phyloP scores from a whole-genome alignment of 2,113 vertebrate genomes.

The Cheilinus undulatus region DNA sequence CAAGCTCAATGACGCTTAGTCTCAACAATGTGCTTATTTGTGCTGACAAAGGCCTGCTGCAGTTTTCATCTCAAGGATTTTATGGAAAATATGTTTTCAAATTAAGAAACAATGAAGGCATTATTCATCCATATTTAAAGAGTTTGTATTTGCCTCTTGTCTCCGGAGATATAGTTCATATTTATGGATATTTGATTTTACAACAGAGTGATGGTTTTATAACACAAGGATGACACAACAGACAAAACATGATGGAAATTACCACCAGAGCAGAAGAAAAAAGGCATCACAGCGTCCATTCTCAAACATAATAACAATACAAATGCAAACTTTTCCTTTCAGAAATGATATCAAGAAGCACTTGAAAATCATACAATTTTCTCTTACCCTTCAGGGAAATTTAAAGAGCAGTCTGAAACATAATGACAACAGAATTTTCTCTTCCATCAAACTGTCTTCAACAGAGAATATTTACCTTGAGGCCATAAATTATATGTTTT shows the following conservation, averaged over 20 bases:
- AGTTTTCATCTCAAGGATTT: slow-evolving; percentile 28
- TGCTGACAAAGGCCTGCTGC: slow-evolving; percentile 45
- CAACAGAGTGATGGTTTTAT: neutral
- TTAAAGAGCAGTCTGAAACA: neutral
- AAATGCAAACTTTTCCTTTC: neutral
- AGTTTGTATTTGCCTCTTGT: neutral
- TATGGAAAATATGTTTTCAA: neutral
- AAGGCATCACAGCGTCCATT: neutral
- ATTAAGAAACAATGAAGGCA: neutral
- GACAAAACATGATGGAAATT: neutral
- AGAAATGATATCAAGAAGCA: neutral
- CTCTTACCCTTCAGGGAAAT: slow-evolving; percentile 8
- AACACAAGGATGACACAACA: neutral
- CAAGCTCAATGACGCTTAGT: slow-evolving; percentile 51
- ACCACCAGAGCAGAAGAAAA: neutral
- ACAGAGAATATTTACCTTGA: slow-evolving; percentile 17
- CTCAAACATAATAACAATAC: neutral
- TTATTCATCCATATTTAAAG: neutral
- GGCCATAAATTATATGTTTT: slow-evolving; percentile 7
- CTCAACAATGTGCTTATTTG: slow-evolving; percentile 43
- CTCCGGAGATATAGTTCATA: neutral
- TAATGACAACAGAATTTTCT: neutral
- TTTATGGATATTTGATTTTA: neutral
- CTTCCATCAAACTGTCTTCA: slow-evolving; percentile 8
- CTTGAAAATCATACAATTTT: slow-evolving; percentile 9